A percentile compares a stretch with the other conserved stretches of the same genome.
Evolutionary conservation across 2,113 vertebrate species (phyloP).

Genomic region (Esox niger): DNA sequence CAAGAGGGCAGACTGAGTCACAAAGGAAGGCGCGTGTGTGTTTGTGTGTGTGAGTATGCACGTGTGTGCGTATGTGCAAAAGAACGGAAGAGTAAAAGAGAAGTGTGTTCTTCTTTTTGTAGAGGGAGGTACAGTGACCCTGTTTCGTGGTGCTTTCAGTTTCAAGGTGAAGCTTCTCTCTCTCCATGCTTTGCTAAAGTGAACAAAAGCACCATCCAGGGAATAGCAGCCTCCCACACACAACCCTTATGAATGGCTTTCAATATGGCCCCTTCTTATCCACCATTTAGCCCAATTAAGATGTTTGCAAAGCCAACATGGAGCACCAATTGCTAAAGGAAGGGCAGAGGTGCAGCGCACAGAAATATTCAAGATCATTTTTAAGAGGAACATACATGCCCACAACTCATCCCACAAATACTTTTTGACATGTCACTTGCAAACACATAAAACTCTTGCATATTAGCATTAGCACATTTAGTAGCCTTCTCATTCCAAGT

Average conservation of each 20-base stretch:
- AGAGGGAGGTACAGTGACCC: conserved; percentile 62
- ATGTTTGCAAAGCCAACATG: conserved; percentile 76
- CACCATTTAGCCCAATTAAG: conserved; percentile 78
- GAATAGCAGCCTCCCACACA: conserved; percentile 64
- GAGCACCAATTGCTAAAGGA: conserved; percentile 63
- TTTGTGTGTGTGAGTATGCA: background rate
- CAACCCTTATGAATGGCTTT: conserved; percentile 74
- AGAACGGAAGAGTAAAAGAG: conserved; percentile 13
- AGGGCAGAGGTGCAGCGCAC: conserved; percentile 72
- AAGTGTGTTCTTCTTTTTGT: conserved; percentile 48
- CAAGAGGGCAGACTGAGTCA: conserved; percentile 29
- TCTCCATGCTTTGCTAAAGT: conserved; percentile 65
- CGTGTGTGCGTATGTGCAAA: conserved; percentile 13
- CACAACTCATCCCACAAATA: conserved; percentile 30
- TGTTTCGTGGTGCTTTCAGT: conserved; percentile 61
- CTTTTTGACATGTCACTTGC: too few relatives aligned
- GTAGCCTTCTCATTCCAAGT: conserved; percentile 52
- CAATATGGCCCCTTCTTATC: conserved; percentile 70
- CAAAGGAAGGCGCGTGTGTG: conserved; percentile 39
- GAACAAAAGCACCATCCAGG: conserved; percentile 73
- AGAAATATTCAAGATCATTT: conserved; percentile 62
- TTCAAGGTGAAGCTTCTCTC: conserved; percentile 72
- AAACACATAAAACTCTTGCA: conserved; percentile 53
- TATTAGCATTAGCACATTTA: conserved; percentile 57
- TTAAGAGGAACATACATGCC: conserved; percentile 52